Conservation (phyloP, 2,888 invertebrate genomes). For the Pharmacophagus antenor region DNA sequence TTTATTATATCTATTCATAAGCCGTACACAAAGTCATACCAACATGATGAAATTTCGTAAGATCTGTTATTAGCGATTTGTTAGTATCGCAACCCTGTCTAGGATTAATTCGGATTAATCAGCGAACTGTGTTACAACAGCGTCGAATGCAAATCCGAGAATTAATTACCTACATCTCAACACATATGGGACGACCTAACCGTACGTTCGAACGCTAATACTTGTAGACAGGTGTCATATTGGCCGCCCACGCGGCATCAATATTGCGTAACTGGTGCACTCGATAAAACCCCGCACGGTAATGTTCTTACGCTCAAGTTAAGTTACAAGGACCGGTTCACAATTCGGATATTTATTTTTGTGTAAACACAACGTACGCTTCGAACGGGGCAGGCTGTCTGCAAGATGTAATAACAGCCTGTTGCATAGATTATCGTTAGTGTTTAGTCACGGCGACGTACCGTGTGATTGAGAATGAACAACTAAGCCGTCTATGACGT, state of each 20-base stretch:
- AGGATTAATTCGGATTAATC: slow-evolving; percentile 26
- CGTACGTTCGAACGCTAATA: slow-evolving; percentile 50
- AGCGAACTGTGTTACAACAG: slow-evolving; percentile 19
- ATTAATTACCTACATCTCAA: slow-evolving; percentile 42
- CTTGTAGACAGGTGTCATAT: slow-evolving; percentile 56
- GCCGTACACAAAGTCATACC: too few relatives aligned
- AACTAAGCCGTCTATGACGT: neutral
- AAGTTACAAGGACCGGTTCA: slow-evolving; percentile 55
- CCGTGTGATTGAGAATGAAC: slow-evolving; percentile 12
- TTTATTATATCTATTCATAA: too few relatives aligned
- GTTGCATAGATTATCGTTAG: slow-evolving; percentile 18
- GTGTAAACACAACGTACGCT: slow-evolving; percentile 44
- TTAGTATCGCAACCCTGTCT: slow-evolving; percentile 21
- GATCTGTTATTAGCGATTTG: slow-evolving; percentile 26
- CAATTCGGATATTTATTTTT: slow-evolving; percentile 47
- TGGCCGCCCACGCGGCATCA: slow-evolving; percentile 47
- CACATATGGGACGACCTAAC: slow-evolving; percentile 45
- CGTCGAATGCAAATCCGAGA: slow-evolving; percentile 27
- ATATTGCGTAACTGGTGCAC: slow-evolving; percentile 53
- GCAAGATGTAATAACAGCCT: slow-evolving; percentile 26
- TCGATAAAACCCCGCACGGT: slow-evolving; percentile 38
- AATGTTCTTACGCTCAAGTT: slow-evolving; percentile 72
- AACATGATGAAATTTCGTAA: slow-evolving; percentile 13
- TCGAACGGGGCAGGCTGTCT: slow-evolving; percentile 38
- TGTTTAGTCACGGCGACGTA: slow-evolving; percentile 25